Conservation (phyloP, 1,140 invertebrate species). For the Hyphantria cunea region DNA sequence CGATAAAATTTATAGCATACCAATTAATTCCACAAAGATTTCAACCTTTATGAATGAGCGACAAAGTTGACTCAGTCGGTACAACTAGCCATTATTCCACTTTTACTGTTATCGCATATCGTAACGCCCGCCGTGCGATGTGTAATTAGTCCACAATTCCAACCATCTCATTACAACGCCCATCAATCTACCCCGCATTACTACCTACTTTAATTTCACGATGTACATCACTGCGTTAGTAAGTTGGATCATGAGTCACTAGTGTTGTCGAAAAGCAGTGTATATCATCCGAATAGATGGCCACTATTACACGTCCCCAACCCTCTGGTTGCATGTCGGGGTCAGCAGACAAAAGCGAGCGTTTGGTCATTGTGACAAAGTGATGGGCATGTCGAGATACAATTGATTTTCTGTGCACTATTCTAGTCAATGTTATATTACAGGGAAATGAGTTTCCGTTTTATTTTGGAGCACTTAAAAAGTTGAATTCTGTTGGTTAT, state of each 20-base stretch:
- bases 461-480: conserved; percentile 12
- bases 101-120: conserved; percentile 78
- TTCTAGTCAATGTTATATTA: conserved; percentile 34
- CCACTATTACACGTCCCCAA: neutral
- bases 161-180: conserved; percentile 49
- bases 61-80: conserved; percentile 66
- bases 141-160: conserved; percentile 68
- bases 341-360: conserved; percentile 48
- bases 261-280: conserved; percentile 1
- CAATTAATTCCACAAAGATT: conserved; percentile 37
- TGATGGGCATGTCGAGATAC: conserved; percentile 47
- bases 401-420: conserved; percentile 55
- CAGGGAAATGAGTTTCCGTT: conserved; percentile 27
- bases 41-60: conserved; percentile 53
- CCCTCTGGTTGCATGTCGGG: conserved; percentile 34
- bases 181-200: neutral
- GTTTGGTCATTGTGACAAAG: conserved; percentile 50
- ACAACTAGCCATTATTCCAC: conserved; percentile 61
- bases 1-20: conserved; percentile 36
- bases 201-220: conserved; percentile 5
- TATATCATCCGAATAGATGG: conserved; percentile 1
- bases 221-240: neutral
- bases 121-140: conserved; percentile 57
- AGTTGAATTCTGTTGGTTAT: neutral
- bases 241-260: neutral